Evolutionary conservation across 2,113 vertebrate genomes (phyloP).

Genomic region (Megalops atlanticus): DNA sequence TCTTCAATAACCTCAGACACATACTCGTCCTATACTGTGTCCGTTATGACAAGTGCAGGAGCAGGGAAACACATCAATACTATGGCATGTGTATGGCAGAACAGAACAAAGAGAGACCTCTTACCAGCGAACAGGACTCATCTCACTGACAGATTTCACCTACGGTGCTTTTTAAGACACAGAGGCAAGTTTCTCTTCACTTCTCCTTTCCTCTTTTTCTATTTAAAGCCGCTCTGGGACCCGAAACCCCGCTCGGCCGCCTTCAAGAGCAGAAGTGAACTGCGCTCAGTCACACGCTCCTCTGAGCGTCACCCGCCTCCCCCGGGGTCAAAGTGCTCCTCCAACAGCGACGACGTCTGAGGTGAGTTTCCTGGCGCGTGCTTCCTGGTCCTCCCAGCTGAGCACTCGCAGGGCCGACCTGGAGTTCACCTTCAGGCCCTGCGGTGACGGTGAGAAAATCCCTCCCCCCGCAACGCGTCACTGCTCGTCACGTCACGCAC

Average conservation of each 20-base stretch:
- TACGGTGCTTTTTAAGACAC: neutral
- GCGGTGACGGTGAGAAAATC: neutral
- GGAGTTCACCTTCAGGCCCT: slow-evolving; percentile 17
- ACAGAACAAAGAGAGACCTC: neutral
- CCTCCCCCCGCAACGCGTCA: neutral
- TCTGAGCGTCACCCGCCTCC: slow-evolving; percentile 46
- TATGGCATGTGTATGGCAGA: neutral
- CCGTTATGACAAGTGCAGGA: neutral
- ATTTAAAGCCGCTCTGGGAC: neutral
- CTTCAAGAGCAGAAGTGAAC: neutral
- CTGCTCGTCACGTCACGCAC: neutral
- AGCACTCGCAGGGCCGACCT: neutral
- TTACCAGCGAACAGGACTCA: neutral
- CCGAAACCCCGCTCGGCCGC: neutral
- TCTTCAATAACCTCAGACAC: too few relatives aligned
- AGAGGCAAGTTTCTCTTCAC: neutral
- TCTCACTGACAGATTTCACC: neutral
- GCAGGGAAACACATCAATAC: neutral
- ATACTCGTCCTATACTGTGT: neutral
- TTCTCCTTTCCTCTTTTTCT: neutral
- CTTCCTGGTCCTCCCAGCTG: neutral
- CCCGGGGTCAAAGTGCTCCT: slow-evolving; percentile 66
- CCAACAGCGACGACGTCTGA: neutral
- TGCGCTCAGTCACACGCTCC: slow-evolving; percentile 52
- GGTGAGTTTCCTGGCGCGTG: too few relatives aligned